Conservation (phyloP, 2,797 vertebrate genomes). For the Emydoidea blandingii region DNA sequence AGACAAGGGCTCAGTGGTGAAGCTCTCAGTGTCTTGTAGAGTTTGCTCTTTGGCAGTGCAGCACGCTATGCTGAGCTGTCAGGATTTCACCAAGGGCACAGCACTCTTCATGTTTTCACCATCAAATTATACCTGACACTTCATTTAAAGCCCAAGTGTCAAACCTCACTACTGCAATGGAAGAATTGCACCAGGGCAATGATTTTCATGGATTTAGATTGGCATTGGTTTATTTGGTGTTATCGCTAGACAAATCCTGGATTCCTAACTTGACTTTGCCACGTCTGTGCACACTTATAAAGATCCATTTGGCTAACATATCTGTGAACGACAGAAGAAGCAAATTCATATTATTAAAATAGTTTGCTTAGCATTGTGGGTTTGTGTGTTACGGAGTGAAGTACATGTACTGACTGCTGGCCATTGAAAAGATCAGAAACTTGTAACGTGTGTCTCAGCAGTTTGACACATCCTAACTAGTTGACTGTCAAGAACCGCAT, state of each 20-base stretch:
- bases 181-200: constrained; percentile 11
- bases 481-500: neutral
- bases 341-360: neutral
- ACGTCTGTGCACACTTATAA: neutral
- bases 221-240: neutral
- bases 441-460: rapidly evolving
- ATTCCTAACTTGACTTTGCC: neutral
- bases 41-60: constrained; percentile 28
- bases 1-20: neutral
- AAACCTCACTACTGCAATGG: neutral
- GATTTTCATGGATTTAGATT: constrained; percentile 7
- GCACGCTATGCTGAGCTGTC: neutral
- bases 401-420: neutral
- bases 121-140: constrained; percentile 28
- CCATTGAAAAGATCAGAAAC: neutral
- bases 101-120: neutral
- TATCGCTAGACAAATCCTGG: neutral
- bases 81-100: constrained; percentile 30
- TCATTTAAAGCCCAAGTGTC: constrained; percentile 1
- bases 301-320: rapidly evolving
- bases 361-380: rapidly evolving
- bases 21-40: neutral
- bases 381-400: neutral
- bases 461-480: neutral
- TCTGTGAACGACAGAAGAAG: neutral